These are phyloP conservation scores for Platycnemis pennipes DNA, from an alignment of 2,888 invertebrate genomes.

Conservation along the genomic window DNA sequence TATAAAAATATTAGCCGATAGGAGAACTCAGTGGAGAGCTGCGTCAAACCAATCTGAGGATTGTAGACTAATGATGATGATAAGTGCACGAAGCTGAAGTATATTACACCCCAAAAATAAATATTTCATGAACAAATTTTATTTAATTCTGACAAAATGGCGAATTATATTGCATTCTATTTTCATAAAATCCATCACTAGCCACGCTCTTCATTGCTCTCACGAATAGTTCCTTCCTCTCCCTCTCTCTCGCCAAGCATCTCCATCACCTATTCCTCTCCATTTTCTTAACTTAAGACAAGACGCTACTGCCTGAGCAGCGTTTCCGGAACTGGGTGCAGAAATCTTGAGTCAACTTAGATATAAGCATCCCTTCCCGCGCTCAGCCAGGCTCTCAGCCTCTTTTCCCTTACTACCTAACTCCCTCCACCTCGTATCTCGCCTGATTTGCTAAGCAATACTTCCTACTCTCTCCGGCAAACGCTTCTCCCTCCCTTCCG, in stretches of 20 bases:
- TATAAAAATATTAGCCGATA: no score
- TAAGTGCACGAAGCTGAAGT: no score
- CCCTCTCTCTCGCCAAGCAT: neutral
- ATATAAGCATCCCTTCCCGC: neutral
- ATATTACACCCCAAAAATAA: no score
- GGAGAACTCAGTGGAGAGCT: no score
- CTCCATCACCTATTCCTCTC: neutral
- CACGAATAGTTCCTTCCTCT: no score
- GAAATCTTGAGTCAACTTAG: neutral
- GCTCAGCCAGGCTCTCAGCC: neutral
- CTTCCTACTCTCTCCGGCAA: neutral
- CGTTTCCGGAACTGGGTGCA: neutral
- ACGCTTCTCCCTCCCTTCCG: neutral
- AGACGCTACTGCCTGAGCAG: neutral
- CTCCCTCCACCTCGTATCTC: neutral
- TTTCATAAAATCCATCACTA: neutral
- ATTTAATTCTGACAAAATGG: no score
- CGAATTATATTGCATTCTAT: neutral
- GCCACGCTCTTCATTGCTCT: neutral
- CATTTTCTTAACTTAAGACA: neutral
- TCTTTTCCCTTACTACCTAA: neutral
- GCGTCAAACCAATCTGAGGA: no score
- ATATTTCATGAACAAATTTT: no score
- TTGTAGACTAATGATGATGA: no score
- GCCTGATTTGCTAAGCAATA: constrained; percentile 5